A percentile compares a stretch with the other conserved stretches of the same genome.
Evolutionary conservation across 1,140 invertebrate species (phyloP).

Genomic region (Micrasema minimum): DNA sequence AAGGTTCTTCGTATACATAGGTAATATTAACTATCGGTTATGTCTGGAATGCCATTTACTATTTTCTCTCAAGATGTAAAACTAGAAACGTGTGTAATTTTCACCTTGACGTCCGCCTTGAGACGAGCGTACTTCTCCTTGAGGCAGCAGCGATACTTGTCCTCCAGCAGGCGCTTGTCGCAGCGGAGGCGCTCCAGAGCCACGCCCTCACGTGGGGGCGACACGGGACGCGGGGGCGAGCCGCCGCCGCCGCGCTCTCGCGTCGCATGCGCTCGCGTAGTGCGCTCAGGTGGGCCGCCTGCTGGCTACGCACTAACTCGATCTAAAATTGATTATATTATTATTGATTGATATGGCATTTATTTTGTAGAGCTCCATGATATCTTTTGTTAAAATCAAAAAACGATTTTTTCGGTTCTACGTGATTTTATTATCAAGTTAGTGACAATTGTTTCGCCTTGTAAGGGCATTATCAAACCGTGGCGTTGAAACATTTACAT

Average conservation of each 20-base stretch:
- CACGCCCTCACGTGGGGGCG: constrained; percentile 61
- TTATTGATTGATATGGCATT: no score
- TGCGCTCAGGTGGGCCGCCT: constrained; percentile 72
- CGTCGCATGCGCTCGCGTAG: constrained; percentile 70
- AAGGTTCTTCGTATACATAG: no score
- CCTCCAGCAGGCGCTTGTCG: constrained; percentile 77
- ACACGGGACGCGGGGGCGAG: not conserved
- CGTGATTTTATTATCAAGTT: no score
- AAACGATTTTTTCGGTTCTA: no score
- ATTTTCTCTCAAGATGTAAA: no score
- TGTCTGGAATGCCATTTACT: no score
- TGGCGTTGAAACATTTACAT: no score
- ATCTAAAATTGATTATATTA: no score
- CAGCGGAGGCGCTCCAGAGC: constrained; percentile 75
- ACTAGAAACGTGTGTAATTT: constrained; percentile 11
- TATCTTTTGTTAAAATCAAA: no score
- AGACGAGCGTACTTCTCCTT: constrained; percentile 85
- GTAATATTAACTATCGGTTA: not conserved
- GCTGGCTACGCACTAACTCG: constrained; percentile 70
- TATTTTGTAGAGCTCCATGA: no score
- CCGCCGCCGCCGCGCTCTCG: constrained; percentile 56
- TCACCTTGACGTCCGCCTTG: constrained; percentile 78
- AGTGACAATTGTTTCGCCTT: no score
- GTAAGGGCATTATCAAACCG: no score
- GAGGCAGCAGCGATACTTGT: constrained; percentile 81